These are phyloP conservation scores for Pammene fasciana DNA, from an alignment of 2,888 invertebrate species.

Conservation along the genomic window DNA sequence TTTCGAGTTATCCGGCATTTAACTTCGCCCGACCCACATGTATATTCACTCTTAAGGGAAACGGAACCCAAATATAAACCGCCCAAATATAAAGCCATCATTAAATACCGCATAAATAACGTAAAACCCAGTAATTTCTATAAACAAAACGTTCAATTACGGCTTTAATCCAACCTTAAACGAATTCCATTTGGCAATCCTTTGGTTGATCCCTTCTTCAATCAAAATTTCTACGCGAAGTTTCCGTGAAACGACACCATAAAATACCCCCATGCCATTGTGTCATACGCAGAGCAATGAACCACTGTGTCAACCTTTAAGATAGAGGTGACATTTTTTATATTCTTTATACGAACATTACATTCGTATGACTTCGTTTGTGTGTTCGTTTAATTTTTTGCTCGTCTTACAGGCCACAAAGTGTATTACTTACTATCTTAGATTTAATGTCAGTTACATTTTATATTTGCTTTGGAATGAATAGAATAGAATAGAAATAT, in stretches of 20 bases:
- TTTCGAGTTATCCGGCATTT: too few relatives aligned
- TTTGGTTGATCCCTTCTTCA: constrained; percentile 46
- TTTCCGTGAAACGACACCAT: constrained; percentile 55
- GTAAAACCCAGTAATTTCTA: not conserved
- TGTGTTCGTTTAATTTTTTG: too few relatives aligned
- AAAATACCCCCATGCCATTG: constrained; percentile 52
- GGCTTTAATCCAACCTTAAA: constrained; percentile 9
- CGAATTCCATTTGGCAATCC: constrained; percentile 19
- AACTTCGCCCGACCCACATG: too few relatives aligned
- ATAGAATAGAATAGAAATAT: too few relatives aligned
- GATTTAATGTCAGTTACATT: too few relatives aligned
- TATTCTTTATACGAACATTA: too few relatives aligned
- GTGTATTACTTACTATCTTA: too few relatives aligned
- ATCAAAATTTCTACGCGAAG: constrained; percentile 36
- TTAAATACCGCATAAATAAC: not conserved
- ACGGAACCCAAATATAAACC: too few relatives aligned
- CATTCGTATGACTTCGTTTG: too few relatives aligned
- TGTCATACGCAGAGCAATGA: constrained; percentile 43
- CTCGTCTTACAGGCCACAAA: too few relatives aligned
- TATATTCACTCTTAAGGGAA: too few relatives aligned
- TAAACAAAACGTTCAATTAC: constrained; percentile 3
- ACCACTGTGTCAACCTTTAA: not conserved
- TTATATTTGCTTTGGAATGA: too few relatives aligned
- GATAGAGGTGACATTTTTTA: not conserved
- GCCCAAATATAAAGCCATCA: not conserved